Base-by-base conservation (phyloP, 2,113 vertebrate species). In the Corythaeola cristata region DNA sequence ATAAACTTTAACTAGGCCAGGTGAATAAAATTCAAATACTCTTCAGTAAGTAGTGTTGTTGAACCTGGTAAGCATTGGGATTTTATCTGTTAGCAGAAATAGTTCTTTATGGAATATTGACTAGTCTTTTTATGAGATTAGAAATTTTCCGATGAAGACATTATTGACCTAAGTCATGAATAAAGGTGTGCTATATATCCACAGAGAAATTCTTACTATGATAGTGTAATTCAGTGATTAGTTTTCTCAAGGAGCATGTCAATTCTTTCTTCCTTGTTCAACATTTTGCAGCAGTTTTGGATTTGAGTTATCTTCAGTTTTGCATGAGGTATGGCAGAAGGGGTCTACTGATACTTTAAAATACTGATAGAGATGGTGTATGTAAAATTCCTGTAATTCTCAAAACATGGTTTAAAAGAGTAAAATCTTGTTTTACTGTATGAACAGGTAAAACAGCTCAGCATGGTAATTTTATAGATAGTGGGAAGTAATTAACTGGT, bases 11-110 rank as follows among this genome's bases (percentile, higher is more conserved):
- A 73, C 69, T 92, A 58, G 74, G 86, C 27, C 56, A 92, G 75
- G 86, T 95, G 90, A 97, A 93, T 96, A 93, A 97, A 96, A 97
- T 91, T 89, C 37, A 95, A 96, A 73, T 96, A 86, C 73, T 92
- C 55, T 53, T 87, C 83, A 75, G 6, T 77, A 95, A 76, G 45
- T 49, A 59, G 50, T 67, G 35, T n/a, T 80, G 78, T 91, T 74
- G 64, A 95, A 81, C 62, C 20, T 52, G 76, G 63, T 64, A 53
- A 87, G 68, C 60, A 49, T 3, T 59, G 39, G 75, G 49, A 53
- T 81, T 95, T 97, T 97, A 37, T 92, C 58, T 88, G 23, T 84
- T 97, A 96, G 89, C 37, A 89, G 91, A 97, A 94, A 88, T 71
- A 1, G 44, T 80, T 97, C 73, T 96, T 92, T 35, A 73, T 82